These are phyloP conservation scores for Dorcus parallelipipedus DNA, from an alignment of 2,888 invertebrate genomes.

Conservation along the genomic window DNA sequence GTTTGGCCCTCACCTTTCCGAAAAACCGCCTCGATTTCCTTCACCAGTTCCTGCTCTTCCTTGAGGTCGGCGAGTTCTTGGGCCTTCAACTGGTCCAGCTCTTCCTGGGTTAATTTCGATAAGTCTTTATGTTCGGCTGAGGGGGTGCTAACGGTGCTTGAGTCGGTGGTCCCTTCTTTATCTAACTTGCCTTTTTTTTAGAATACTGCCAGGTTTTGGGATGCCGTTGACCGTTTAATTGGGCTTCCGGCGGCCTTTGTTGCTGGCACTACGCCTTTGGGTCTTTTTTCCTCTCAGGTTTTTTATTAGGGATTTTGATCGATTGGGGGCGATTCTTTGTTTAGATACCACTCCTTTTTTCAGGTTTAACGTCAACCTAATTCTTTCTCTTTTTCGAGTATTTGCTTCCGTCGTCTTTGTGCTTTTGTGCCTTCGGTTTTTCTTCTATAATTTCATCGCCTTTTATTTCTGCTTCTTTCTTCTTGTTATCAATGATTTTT, in stretches of 20 bases:
- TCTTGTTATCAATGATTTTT: not conserved
- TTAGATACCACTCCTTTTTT: conserved; percentile 82
- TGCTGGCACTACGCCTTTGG: conserved; percentile 66
- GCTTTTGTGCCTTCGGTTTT: no score
- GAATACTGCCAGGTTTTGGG: conserved; percentile 45
- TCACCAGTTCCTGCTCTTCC: conserved; percentile 78
- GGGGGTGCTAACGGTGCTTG: conserved; percentile 65
- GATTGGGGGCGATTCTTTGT: conserved; percentile 55
- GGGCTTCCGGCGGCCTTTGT: conserved; percentile 54
- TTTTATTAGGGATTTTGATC: conserved; percentile 40
- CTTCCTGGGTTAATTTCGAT: conserved; percentile 46
- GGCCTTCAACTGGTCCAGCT: conserved; percentile 64
- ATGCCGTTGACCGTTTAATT: conserved; percentile 47
- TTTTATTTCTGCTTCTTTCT: not conserved
- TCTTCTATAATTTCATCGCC: no score
- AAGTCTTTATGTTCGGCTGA: conserved; percentile 58
- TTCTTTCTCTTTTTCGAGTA: no score
- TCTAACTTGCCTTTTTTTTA: conserved; percentile 62
- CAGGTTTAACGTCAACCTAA: no score
- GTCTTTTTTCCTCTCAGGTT: conserved; percentile 69
- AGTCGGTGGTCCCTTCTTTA: conserved; percentile 72
- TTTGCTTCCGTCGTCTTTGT: no score
- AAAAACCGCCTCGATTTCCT: conserved; percentile 81
- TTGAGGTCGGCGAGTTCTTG: conserved; percentile 72
- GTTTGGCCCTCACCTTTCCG: conserved; percentile 61